Evolutionary conservation across 1,140 invertebrate genomes (phyloP), one percentile per base, ranked within the genome.

Genomic region (Bradysia coprophila): DNA sequence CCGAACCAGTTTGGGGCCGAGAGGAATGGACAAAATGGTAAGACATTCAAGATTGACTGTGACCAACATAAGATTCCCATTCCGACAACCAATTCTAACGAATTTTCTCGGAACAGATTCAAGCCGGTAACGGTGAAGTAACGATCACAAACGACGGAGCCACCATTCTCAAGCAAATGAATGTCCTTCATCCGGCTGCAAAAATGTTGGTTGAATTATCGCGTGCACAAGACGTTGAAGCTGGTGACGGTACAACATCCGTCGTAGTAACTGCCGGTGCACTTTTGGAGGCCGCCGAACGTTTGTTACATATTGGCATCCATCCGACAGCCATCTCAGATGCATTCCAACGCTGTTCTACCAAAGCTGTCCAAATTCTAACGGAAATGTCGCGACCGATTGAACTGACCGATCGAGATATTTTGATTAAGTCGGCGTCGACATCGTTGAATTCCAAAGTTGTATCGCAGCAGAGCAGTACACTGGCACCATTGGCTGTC

Each of bases 21-120:
- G 88, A 50, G 96, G 96, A 48, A 99, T 99, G 96, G 96, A 99
- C 58, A 99, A 99, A 76, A 99, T 99, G 95, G 85, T 91, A 73
- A 67, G 49, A 34, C n/a, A 18, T 20, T 36, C 18, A 8, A 5
- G 6, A 18, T 8, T 10, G 5, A 10, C 16, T 36, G 8, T 31
- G n/a, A 31, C n/a, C n/a, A 9, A n/a, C n/a, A n/a, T n/a, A n/a
- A n/a, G n/a, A n/a, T n/a, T n/a, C n/a, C n/a, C n/a, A n/a, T n/a
- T n/a, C n/a, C n/a, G n/a, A n/a, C n/a, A n/a, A n/a, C n/a, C n/a
- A n/a, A n/a, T n/a, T n/a, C n/a, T n/a, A n/a, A n/a, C n/a, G n/a
- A n/a, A n/a, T n/a, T n/a, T n/a, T n/a, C n/a, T n/a, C n/a, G n/a
- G n/a, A n/a, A n/a, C 51, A 79, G 85, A 99, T 99, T 50, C 95